Evolutionary conservation across 2,113 vertebrate species (phyloP).

Genomic region (Embiotoca jacksoni): DNA sequence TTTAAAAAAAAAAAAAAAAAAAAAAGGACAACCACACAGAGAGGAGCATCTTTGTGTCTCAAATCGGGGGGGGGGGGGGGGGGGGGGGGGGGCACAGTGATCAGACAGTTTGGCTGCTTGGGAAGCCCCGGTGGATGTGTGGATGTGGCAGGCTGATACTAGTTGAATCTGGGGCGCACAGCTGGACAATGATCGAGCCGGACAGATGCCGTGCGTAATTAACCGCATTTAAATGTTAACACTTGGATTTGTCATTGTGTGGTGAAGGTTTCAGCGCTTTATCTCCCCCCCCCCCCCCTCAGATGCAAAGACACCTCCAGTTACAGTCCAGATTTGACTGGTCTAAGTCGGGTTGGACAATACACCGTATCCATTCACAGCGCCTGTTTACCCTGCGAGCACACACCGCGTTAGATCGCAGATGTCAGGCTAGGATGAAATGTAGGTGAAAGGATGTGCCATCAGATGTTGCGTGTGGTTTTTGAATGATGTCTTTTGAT

Average conservation of each 20-base stretch:
- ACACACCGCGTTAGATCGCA: background rate
- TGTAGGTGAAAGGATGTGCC: too few relatives aligned
- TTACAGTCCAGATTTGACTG: constrained; percentile 73
- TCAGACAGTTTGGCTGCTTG: constrained; percentile 16
- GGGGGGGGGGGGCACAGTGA: background rate
- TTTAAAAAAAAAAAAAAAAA: too few relatives aligned
- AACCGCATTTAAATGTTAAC: background rate
- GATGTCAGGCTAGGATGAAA: background rate
- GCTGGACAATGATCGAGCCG: constrained; percentile 56
- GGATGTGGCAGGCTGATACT: constrained; percentile 80
- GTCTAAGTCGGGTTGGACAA: constrained; percentile 64
- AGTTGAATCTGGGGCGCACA: constrained; percentile 78
- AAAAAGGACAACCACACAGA: too few relatives aligned
- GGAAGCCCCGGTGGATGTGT: constrained; percentile 48
- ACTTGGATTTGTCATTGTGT: background rate
- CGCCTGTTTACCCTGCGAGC: constrained; percentile 31
- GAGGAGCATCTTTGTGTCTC: too few relatives aligned
- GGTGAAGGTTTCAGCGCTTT: background rate
- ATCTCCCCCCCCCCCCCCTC: background rate
- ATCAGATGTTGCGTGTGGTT: background rate
- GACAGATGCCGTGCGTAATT: constrained; percentile 53
- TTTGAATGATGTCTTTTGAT: background rate
- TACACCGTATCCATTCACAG: constrained; percentile 41
- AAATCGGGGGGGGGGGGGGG: too few relatives aligned
- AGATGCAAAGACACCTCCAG: constrained; percentile 27